phyloP scores from a whole-genome alignment of 2,797 vertebrate species.

The Chiloscyllium punctatum region DNA sequence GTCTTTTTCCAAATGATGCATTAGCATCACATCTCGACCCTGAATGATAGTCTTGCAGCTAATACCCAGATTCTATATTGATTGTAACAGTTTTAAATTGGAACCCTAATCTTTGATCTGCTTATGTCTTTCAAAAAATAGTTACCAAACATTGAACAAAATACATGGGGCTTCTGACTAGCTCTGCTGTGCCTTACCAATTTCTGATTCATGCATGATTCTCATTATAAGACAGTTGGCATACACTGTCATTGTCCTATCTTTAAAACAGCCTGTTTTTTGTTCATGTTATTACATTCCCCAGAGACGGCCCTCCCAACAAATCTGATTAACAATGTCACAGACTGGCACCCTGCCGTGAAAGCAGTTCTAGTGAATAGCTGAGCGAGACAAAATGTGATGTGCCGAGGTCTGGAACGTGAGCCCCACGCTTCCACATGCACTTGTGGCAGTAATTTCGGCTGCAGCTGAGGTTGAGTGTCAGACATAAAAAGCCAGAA shows the following conservation, averaged over 20 bases:
- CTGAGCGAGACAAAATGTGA: neutral
- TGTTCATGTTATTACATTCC: neutral
- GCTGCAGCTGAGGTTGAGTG: neutral
- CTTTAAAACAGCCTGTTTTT: neutral
- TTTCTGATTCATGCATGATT: neutral
- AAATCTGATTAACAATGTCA: conserved; percentile 32
- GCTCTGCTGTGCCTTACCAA: neutral
- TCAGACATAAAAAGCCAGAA: conserved; percentile 29
- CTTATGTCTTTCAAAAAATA: neutral
- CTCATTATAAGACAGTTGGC: neutral
- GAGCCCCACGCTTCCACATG: neutral
- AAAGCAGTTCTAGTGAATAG: conserved; percentile 43
- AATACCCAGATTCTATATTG: neutral
- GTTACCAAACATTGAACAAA: neutral
- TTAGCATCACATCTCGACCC: neutral
- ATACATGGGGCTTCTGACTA: neutral
- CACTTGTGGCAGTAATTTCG: neutral
- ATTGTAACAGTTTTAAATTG: neutral
- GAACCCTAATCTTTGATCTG: neutral
- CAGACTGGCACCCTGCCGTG: conserved; percentile 46
- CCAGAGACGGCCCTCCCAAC: neutral
- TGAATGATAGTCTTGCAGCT: neutral
- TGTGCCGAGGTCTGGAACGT: neutral
- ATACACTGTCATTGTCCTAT: neutral
- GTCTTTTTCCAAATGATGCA: neutral